Evolutionary conservation across 2,113 vertebrate species (phyloP).

Genomic region (Acrocephalus kingi): DNA sequence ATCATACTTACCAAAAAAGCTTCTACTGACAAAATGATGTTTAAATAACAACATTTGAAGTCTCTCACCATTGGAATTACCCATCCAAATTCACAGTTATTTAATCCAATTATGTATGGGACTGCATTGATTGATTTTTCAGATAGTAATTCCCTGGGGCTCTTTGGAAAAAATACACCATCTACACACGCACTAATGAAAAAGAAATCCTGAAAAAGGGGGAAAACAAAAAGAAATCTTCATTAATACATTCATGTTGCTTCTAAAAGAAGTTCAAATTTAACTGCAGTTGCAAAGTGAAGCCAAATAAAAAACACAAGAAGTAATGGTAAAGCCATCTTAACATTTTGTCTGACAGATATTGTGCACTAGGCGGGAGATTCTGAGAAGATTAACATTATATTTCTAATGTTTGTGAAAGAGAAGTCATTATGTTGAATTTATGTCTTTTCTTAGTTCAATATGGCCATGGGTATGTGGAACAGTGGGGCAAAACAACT

Average conservation of each 20-base stretch:
- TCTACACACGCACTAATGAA: neutral
- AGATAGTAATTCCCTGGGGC: neutral
- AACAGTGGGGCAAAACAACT: neutral
- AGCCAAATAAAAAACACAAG: neutral
- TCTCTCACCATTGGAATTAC: neutral
- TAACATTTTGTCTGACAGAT: neutral
- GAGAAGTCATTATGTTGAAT: neutral
- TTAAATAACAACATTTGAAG: neutral
- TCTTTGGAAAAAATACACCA: slow-evolving; percentile 35
- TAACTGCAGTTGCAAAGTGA: neutral
- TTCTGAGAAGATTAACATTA: neutral
- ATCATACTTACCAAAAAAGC: neutral
- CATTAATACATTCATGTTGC: neutral
- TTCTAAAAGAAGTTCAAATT: neutral
- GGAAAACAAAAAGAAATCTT: neutral
- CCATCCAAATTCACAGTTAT: slow-evolving; percentile 43
- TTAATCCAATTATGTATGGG: slow-evolving; percentile 58
- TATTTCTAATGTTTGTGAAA: neutral
- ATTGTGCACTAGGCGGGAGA: neutral
- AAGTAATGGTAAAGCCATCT: neutral
- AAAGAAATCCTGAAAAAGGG: neutral
- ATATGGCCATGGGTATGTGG: neutral
- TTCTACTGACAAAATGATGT: neutral
- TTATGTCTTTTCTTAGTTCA: neutral
- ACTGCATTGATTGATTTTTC: neutral